Base-by-base conservation (phyloP, 2,113 vertebrate genomes). In the Sphaerodactylus townsendi region DNA sequence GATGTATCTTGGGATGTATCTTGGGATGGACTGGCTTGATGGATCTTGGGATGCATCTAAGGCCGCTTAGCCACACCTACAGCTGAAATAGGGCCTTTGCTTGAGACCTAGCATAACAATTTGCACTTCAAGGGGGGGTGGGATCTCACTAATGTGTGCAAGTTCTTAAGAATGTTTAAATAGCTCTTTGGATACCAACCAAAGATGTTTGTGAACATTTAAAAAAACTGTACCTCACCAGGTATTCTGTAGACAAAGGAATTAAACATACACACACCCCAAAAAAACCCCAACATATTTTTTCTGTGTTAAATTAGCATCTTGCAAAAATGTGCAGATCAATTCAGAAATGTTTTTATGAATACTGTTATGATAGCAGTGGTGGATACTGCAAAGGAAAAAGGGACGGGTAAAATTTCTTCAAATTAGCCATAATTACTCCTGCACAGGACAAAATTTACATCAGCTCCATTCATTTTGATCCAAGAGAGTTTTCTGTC, bases 281-380 rank as follows among this genome's bases (percentile, higher is more conserved):
- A 19, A 53, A 53, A 53, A 56, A 72, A 72, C 33, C 35, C 30
- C 21, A 25, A 71, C 7, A 39, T 25, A 48, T 73, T 74, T 33
- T 39, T 74, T 48, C 30, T 2, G 10, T 65, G 14, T 6, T 74
- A 35, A 48, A n/a, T 79, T 66, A 25, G 82, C 13, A 9, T 77
- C 71, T 0, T 79, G 19, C 59, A 90, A 76, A 30, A 85, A 62
- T 23, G 10, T 10, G 1, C 7, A 88, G 83, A 77, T 17, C 78
- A 0, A 4, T 81, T 53, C 14, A n/a, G 10, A 39, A 25, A 48
- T 62, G 23, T 8, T 44, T 15, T 69, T 33, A 2, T 71, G 77
- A 89, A 82, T 56, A 85, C 81, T 79, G 84, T 21, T 69, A 59
- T 35, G 25, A 35, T 17, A 79, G 48, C 19, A 82, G 64, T n/a